Base-by-base conservation (phyloP, 2,113 vertebrate genomes). In the Poeciliopsis prolifica region DNA sequence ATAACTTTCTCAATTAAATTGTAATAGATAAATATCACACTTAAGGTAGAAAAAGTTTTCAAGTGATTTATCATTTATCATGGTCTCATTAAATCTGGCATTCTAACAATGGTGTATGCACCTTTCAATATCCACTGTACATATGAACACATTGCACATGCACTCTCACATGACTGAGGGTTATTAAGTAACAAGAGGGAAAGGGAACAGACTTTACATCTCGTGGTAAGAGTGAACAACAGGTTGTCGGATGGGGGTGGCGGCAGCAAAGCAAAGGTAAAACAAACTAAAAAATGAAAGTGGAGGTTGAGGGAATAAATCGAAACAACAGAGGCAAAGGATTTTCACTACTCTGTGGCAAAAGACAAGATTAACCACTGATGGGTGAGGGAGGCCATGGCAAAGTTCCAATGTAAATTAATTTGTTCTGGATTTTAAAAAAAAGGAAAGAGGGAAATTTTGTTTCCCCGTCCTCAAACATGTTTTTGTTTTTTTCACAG, bases 301-400 rank as follows among this genome's bases (percentile, higher is more conserved):
- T 89, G 88, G 85, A 88, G 83, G 86, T 90, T 84, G 44, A 85
- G 78, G 83, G 77, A 60, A 79, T 61, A 87, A 88, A 88, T 70
- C 63, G 73, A 77, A 58, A 88, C 72, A 88, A 89, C 80, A 89
- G 76, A 68, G 81, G 86, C 84, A 91, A 79, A 87, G 88, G 91
- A 88, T 79, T 89, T 74, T 84, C 69, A 84, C 87, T 85, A 88
- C 79, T 89, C 87, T 79, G 80, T 88, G 89, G 78, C 87, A 72
- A 84, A 86, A 87, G 82, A 89, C 88, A 90, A 83, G 73, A 85
- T 81, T 66, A 86, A 91, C 81, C 87, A 90, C 79, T 88, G 93
- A 93, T 94, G 91, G 91, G 76, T 91, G 93, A 94, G 91, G 66
- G 90, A 94, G 93, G 91, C 80, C 84, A 70, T 66, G 85, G 90